Evolutionary conservation across 2,113 vertebrate genomes (phyloP).

Genomic region (Mirounga angustirostris): DNA sequence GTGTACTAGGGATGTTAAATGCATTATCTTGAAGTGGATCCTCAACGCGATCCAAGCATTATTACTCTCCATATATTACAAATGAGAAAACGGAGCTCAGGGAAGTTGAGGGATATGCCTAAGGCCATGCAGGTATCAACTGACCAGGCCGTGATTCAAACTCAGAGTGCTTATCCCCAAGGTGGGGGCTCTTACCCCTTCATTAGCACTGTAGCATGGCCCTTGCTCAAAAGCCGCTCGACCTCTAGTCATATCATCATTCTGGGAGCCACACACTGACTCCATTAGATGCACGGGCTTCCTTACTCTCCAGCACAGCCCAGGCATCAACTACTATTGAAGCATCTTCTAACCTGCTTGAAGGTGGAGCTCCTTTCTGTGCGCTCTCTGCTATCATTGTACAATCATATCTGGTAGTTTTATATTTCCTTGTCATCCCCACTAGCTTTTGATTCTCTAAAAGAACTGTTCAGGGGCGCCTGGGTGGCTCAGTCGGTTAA

Average conservation of each 20-base stretch:
- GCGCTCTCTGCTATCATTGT: not conserved
- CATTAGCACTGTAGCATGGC: not conserved
- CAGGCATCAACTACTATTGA: rapidly evolving
- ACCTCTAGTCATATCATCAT: not conserved
- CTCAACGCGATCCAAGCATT: not conserved
- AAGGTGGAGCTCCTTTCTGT: not conserved
- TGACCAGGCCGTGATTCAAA: not conserved
- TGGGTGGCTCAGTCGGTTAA: too few relatives aligned
- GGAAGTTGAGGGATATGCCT: not conserved
- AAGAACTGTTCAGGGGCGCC: not conserved
- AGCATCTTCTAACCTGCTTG: not conserved
- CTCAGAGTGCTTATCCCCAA: not conserved
- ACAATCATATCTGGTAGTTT: not conserved
- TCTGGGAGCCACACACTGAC: rapidly evolving
- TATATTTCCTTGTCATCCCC: not conserved
- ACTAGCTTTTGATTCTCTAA: not conserved
- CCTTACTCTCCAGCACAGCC: rapidly evolving
- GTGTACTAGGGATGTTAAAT: not conserved
- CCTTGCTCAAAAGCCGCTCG: not conserved
- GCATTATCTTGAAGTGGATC: not conserved
- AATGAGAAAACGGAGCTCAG: not conserved
- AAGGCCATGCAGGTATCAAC: not conserved
- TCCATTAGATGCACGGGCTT: not conserved
- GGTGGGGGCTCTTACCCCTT: not conserved
- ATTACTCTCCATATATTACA: not conserved